phyloP scores from a whole-genome alignment of 2,888 invertebrate species.

The Opisthograptis luteolata region DNA sequence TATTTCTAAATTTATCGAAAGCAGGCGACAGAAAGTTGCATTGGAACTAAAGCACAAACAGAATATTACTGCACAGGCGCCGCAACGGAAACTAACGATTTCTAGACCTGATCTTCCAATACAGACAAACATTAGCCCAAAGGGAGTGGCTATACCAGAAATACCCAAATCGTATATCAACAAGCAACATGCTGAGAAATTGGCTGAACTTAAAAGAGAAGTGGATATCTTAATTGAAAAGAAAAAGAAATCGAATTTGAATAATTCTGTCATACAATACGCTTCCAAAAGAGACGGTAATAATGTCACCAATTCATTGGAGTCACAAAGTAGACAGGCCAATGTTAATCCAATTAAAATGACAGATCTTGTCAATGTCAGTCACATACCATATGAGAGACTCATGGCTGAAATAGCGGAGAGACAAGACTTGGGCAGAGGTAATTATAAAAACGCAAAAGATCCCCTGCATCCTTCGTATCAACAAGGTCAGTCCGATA shows the following conservation, averaged over 20 bases:
- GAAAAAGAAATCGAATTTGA: background rate
- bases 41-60: conserved; percentile 1
- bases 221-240: conserved; percentile 33
- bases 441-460: background rate
- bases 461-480: background rate
- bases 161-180: conserved; percentile 54
- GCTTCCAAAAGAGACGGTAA: conserved; percentile 26
- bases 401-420: conserved; percentile 22
- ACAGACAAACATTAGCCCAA: conserved; percentile 40
- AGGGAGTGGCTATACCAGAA: conserved; percentile 44
- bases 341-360: conserved; percentile 11
- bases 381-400: conserved; percentile 21
- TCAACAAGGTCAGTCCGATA: background rate
- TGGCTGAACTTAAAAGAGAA: conserved; percentile 43
- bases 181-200: conserved; percentile 49
- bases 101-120: conserved; percentile 31
- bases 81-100: conserved; percentile 28
- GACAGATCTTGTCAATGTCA: conserved; percentile 11
- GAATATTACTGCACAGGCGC: background rate
- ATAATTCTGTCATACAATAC: conserved; percentile 39
- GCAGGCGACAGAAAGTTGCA: conserved; percentile 50
- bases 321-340: background rate
- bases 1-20: conserved; percentile 61
- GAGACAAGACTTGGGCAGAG: conserved; percentile 6
- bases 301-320: background rate